Conservation (phyloP, 2,113 vertebrate species). For the Salvelinus alpinus region DNA sequence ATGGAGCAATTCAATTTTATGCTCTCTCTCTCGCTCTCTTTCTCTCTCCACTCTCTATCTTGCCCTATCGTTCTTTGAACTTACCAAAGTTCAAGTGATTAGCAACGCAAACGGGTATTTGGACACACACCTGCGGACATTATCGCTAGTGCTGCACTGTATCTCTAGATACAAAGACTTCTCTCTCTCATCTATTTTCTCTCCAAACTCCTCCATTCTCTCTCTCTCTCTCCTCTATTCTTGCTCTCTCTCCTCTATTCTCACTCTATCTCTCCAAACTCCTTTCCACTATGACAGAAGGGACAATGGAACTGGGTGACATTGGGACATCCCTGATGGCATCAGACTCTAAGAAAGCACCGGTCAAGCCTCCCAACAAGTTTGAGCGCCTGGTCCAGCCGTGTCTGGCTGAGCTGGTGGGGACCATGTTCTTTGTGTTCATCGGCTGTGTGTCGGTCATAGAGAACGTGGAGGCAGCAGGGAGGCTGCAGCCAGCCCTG, state of each 20-base stretch:
- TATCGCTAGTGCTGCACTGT: background rate
- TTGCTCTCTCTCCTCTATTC: background rate
- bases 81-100: conserved; percentile 39
- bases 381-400: conserved; percentile 67
- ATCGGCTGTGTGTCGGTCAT: conserved; percentile 73
- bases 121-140: background rate
- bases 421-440: conserved; percentile 70
- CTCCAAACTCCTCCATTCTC: background rate
- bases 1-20: conserved; percentile 8
- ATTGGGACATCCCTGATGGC: conserved; percentile 28
- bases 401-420: conserved; percentile 65
- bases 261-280: background rate
- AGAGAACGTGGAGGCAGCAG: conserved; percentile 58
- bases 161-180: background rate
- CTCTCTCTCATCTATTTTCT: background rate
- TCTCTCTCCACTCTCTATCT: background rate
- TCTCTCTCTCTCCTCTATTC: background rate
- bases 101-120: conserved; percentile 10
- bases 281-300: conserved; percentile 32
- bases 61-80: background rate
- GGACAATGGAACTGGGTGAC: conserved; percentile 58
- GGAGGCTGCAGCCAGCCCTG: conserved; percentile 67
- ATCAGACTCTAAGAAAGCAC: background rate
- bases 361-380: conserved; percentile 16
- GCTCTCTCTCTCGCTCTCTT: background rate